Evolutionary conservation across 2,797 vertebrate genomes (phyloP), one percentile per base, ranked within the genome.

Genomic region (Enteromius fasciolatus): DNA sequence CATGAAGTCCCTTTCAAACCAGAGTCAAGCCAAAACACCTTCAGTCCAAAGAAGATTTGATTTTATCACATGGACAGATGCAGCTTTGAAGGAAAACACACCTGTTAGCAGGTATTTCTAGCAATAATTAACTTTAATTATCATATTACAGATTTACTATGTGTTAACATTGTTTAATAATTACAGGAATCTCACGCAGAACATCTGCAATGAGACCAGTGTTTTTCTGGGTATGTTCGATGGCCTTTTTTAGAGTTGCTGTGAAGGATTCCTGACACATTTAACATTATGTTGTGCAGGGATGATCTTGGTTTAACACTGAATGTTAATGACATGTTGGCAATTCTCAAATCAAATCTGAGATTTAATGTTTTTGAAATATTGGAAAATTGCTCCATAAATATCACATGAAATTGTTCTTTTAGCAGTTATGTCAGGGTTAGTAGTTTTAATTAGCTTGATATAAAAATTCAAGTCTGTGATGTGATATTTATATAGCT

Each of bases 151-250:
- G 28, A 31, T 83, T n/a, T 50, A 74, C 41, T 25, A 4, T 46
- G 23, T 77, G 28, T 61, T 61, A 70, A 68, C 17, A 46, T 78
- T 25, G 48, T 28, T 84, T 57, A 20, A 61, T 75, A 64, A 23
- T 57, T 85, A 25, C 86, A 90, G 89, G 50, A 76, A 86, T 57
- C 86, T 87, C 89, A 86, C 70, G 73, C 92, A 93, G 83, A 92
- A 92, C 89, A 91, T 91, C 90, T 88, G 82, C 86, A 90, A 88
- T 69, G 96, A 97, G 92, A 92, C 95, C 46, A 94, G 95, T 76
- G 90, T 92, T 81, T 97, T 96, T 81, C 61, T 96, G 85, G 96
- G 96, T 89, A 97, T 99, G 94, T 98, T 99, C 95, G 97, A 98
- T 95, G 98, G 91, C 4, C 95, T 99, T 93, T 96, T 98, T 90